These are phyloP conservation scores for Siniperca undulata DNA, from an alignment of 2,797 vertebrate species.

Conservation along the genomic window DNA sequence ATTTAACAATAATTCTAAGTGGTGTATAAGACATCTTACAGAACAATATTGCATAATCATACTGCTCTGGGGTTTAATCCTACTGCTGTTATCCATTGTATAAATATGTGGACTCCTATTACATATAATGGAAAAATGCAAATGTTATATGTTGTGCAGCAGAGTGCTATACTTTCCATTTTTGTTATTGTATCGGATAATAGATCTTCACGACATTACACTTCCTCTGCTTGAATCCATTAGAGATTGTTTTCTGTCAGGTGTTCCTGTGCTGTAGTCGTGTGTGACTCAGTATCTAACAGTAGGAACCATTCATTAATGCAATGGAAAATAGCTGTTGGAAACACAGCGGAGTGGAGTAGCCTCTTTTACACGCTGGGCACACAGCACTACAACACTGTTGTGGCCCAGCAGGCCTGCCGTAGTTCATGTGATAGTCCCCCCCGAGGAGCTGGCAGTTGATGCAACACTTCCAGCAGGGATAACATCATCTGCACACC, in stretches of 20 bases:
- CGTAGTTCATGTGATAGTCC: constrained; percentile 46
- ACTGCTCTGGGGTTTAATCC: not conserved
- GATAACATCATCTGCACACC: constrained; percentile 73
- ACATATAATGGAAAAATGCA: constrained; percentile 40
- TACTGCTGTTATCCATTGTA: not conserved
- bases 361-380: constrained; percentile 70
- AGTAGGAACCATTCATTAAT: constrained; percentile 70
- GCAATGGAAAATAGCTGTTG: constrained; percentile 66
- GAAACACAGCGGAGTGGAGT: constrained; percentile 48
- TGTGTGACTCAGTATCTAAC: constrained; percentile 61
- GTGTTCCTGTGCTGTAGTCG: constrained; percentile 42
- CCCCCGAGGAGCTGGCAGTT: constrained; percentile 67
- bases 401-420: constrained; percentile 69
- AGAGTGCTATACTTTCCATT: not conserved
- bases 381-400: constrained; percentile 64
- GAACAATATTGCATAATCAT: not conserved
- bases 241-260: constrained; percentile 42
- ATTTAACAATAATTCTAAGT: not conserved
- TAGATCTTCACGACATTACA: constrained; percentile 22
- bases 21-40: not conserved
- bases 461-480: constrained; percentile 73
- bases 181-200: constrained; percentile 4
- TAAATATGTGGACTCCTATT: constrained; percentile 4
- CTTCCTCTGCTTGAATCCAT: constrained; percentile 44
- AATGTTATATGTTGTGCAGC: constrained; percentile 7